Evolutionary conservation across 1,140 invertebrate species (phyloP).

Genomic region (Hyles vespertilio): DNA sequence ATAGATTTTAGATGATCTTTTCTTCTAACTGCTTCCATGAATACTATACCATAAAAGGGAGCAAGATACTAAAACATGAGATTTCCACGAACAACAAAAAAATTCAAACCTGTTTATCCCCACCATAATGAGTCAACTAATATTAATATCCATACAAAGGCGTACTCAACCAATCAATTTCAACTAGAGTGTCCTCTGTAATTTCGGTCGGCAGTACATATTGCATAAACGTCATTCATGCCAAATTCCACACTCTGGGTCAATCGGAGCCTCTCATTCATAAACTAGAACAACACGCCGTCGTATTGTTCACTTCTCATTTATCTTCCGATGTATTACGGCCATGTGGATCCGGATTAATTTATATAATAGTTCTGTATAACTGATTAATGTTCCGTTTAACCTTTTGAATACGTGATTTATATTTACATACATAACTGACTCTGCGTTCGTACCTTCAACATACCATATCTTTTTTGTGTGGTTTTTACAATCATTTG

Average conservation of each 20-base stretch:
- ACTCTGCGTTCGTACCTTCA: neutral
- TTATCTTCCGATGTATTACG: constrained; percentile 9
- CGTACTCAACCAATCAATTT: neutral
- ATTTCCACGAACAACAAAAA: too few species aligned
- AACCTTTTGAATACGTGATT: neutral
- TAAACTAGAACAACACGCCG: constrained; percentile 5
- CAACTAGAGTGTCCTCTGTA: constrained; percentile 8
- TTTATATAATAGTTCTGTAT: neutral
- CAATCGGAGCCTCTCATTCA: constrained; percentile 11
- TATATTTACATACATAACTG: too few species aligned
- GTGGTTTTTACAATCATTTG: neutral
- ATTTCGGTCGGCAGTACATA: neutral
- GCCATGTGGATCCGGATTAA: neutral
- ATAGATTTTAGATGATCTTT: too few species aligned
- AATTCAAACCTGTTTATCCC: too few species aligned
- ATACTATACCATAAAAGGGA: too few species aligned
- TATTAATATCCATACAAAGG: neutral
- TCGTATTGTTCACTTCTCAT: constrained; percentile 12
- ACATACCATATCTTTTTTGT: too few species aligned
- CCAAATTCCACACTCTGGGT: constrained; percentile 6
- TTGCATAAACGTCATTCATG: constrained; percentile 7
- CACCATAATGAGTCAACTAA: too few species aligned
- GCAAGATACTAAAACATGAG: too few species aligned
- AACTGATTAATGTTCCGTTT: neutral
- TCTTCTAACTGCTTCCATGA: too few species aligned